Evolutionary conservation across 2,888 invertebrate genomes (phyloP).

Genomic region (Trachelus troglodyta): DNA sequence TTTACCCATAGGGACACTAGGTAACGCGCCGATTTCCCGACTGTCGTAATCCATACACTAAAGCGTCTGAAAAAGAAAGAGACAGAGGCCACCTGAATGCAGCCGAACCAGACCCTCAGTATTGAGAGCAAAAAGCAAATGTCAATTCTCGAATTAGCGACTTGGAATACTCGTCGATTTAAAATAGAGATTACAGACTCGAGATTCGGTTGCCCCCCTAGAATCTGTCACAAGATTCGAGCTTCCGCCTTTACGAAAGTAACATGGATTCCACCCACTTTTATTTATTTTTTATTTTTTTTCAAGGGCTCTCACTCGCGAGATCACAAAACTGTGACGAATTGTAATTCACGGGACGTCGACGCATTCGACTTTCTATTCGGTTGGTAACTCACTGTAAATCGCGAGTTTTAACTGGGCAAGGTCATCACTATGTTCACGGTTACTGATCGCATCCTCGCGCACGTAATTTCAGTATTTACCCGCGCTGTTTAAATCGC

Average conservation of each 20-base stretch:
- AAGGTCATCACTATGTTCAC: neutral
- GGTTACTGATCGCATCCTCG: neutral
- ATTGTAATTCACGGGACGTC: neutral
- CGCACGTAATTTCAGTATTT: neutral
- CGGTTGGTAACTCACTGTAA: neutral
- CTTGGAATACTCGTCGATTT: constrained; percentile 13
- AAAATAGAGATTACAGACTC: constrained; percentile 13
- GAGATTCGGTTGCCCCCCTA: neutral
- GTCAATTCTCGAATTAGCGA: constrained; percentile 20
- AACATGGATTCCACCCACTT: neutral
- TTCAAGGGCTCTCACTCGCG: neutral
- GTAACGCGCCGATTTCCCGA: constrained; percentile 5
- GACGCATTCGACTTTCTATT: neutral
- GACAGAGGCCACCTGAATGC: neutral
- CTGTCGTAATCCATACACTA: neutral
- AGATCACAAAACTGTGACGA: neutral
- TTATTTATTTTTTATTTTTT: neutral
- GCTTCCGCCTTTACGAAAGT: neutral
- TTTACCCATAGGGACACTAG: neutral
- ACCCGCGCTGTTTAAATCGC: neutral
- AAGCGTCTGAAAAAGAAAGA: neutral
- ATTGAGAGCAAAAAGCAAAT: constrained; percentile 8
- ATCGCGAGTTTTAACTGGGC: neutral
- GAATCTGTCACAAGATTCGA: neutral
- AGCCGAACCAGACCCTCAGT: neutral